Percentiles rank a stretch among this genome's conserved stretches.
Evolutionary conservation across 2,888 invertebrate species (phyloP).

Genomic region (Chalcosyrphus nemorum): DNA sequence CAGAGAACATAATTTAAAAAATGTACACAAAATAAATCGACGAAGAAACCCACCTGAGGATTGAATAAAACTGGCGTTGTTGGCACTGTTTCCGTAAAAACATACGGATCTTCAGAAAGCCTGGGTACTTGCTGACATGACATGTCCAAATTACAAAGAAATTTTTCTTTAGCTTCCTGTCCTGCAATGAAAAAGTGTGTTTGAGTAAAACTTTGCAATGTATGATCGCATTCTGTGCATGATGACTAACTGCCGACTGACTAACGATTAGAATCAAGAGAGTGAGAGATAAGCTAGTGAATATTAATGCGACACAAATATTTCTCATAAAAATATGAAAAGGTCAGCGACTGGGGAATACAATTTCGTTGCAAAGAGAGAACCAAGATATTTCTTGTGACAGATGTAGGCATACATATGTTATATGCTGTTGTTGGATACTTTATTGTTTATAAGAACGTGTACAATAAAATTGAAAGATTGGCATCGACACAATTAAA

Average conservation of each 20-base stretch:
- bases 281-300: background rate
- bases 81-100: conserved; percentile 82
- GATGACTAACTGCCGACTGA: background rate
- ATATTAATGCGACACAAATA: background rate
- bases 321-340: background rate
- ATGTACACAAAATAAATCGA: background rate
- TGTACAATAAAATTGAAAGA: background rate
- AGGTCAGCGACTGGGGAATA: background rate
- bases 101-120: conserved; percentile 82
- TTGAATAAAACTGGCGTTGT: conserved; percentile 81
- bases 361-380: too few species aligned
- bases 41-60: conserved; percentile 79
- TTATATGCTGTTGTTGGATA: too few species aligned
- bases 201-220: background rate
- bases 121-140: conserved; percentile 82
- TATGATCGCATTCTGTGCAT: background rate
- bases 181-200: background rate
- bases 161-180: conserved; percentile 44
- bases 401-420: too few species aligned
- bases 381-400: too few species aligned
- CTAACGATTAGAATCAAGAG: background rate
- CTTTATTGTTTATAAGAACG: too few species aligned
- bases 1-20: background rate
- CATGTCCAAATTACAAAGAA: conserved; percentile 79
- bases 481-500: background rate